Evolutionary conservation across 2,113 vertebrate species (phyloP).

Genomic region (Dryoscopus gambensis): DNA sequence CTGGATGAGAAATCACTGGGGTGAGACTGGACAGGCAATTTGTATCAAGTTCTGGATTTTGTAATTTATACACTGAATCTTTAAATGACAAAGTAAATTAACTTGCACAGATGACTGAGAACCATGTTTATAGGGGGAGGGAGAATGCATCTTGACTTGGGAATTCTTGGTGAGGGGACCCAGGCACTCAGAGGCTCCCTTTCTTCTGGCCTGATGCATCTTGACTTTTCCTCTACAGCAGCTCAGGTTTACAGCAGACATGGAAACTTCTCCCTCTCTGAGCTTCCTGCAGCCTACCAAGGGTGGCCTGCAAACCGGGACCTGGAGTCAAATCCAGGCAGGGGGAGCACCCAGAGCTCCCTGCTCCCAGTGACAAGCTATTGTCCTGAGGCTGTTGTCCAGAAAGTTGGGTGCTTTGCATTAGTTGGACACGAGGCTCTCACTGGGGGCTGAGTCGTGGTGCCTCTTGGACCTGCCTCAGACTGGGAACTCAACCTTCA

Average conservation of each 20-base stretch:
- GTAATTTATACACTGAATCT: not conserved
- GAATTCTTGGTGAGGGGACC: not conserved
- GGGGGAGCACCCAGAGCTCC: not conserved
- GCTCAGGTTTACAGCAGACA: not conserved
- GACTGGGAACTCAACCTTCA: not conserved
- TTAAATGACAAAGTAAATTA: not conserved
- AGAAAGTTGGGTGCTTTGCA: not conserved
- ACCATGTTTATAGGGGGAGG: not conserved
- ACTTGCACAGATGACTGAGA: not conserved
- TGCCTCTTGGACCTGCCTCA: not conserved
- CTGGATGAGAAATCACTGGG: not conserved
- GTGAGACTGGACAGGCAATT: not conserved
- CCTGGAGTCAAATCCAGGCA: not conserved
- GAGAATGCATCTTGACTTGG: not conserved
- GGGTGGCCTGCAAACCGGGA: not conserved
- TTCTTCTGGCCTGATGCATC: not conserved
- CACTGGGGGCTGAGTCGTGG: not conserved
- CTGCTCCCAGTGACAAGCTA: fast-evolving
- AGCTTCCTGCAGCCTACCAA: not conserved
- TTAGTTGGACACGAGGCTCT: not conserved
- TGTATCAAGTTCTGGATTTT: not conserved
- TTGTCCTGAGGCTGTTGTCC: not conserved
- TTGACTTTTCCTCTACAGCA: not conserved
- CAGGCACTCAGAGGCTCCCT: not conserved
- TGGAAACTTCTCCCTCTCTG: not conserved